phyloP scores from a whole-genome alignment of 2,888 invertebrate species.

The Drosophila koepferae region DNA sequence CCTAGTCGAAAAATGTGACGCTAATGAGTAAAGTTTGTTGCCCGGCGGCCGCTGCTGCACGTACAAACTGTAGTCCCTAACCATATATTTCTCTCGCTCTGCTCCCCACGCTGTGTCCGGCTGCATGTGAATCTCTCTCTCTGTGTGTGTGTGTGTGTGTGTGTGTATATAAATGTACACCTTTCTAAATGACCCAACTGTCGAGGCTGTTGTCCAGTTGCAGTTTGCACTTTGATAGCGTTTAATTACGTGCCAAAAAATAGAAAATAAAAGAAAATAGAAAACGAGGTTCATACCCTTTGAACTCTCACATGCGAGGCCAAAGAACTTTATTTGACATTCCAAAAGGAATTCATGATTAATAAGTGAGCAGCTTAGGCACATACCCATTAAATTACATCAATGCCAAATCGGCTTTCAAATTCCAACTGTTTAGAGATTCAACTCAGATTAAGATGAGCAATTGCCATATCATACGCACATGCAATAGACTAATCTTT shows the following conservation, averaged over 20 bases:
- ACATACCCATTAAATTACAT: background rate
- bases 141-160: background rate
- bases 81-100: background rate
- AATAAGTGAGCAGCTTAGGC: no score
- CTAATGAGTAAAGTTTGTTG: conserved; percentile 80
- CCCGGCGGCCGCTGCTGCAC: conserved; percentile 47
- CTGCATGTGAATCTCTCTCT: background rate
- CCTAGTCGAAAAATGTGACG: conserved; percentile 70
- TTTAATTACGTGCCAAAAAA: conserved; percentile 35
- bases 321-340: conserved; percentile 10
- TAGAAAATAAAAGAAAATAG: no score
- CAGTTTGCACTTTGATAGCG: conserved; percentile 35
- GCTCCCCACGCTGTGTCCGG: background rate
- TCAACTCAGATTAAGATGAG: no score
- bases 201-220: conserved; percentile 22
- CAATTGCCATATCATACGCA: no score
- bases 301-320: conserved; percentile 17
- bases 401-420: no score
- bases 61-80: background rate
- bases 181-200: conserved; percentile 30
- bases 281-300: background rate
- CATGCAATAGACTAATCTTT: background rate
- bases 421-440: no score
- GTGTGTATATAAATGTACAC: conserved; percentile 53
- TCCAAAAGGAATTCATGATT: background rate